phyloP scores from a whole-genome alignment of 2,113 vertebrate species.

The Brachyhypopomus occidentalis region DNA sequence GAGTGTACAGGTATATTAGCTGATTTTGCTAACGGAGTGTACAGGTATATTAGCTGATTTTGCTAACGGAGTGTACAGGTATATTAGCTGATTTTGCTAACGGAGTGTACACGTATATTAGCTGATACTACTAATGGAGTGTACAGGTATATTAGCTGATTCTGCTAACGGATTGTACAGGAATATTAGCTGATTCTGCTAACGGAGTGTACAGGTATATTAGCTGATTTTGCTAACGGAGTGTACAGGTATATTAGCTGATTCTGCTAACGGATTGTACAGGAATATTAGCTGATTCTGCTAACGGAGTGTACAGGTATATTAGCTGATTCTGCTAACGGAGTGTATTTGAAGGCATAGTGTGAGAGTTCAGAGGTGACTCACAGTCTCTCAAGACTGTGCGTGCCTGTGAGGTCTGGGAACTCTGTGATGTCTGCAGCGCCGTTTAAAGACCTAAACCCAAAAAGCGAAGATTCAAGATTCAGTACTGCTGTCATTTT shows the following conservation, averaged over 20 bases:
- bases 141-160: neutral
- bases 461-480: conserved; percentile 22
- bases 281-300: neutral
- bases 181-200: neutral
- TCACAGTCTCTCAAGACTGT: conserved; percentile 90
- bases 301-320: neutral
- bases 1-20: neutral
- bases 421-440: conserved; percentile 89
- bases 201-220: too few species aligned
- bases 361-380: conserved; percentile 57
- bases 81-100: too few species aligned
- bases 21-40: too few species aligned
- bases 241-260: too few species aligned
- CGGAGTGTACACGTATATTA: neutral
- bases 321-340: neutral
- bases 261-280: neutral
- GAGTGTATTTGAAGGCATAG: neutral
- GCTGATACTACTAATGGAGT: too few species aligned
- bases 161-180: too few species aligned
- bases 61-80: too few species aligned
- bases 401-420: conserved; percentile 90
- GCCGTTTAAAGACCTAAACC: conserved; percentile 88
- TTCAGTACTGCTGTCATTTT: too few species aligned
- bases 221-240: too few species aligned
- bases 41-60: neutral